phyloP scores from a whole-genome alignment of 2,113 vertebrate genomes.

The Sardina pilchardus region DNA sequence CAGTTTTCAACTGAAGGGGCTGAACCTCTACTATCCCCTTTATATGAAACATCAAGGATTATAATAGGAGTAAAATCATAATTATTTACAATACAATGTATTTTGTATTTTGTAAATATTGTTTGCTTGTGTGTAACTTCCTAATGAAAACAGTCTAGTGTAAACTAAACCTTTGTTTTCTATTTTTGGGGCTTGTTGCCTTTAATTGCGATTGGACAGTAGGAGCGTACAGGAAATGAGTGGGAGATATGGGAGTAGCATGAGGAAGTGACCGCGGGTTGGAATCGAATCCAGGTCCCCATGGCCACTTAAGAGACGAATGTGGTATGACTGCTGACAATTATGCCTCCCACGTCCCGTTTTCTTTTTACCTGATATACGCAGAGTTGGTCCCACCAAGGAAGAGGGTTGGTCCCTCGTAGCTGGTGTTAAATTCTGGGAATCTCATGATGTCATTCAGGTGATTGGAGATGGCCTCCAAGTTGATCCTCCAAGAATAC shows the following conservation, averaged over 20 bases:
- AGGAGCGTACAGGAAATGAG: too few species aligned
- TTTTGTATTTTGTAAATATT: not conserved
- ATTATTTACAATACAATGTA: not conserved
- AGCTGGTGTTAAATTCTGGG: conserved; percentile 73
- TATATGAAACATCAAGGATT: not conserved
- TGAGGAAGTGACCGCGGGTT: too few species aligned
- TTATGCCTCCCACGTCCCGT: too few species aligned
- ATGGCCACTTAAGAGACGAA: too few species aligned
- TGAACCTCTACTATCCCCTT: not conserved
- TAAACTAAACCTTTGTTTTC: not conserved
- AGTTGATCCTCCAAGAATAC: conserved; percentile 85
- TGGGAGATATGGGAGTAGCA: too few species aligned
- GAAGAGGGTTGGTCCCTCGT: conserved; percentile 84
- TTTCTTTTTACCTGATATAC: conserved; percentile 80
- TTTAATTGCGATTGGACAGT: too few species aligned
- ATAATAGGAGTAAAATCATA: not conserved
- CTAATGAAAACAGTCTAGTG: not conserved
- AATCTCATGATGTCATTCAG: conserved; percentile 81
- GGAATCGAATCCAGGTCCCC: too few species aligned
- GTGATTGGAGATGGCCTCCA: conserved; percentile 83
- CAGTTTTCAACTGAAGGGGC: not conserved
- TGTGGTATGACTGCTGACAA: not conserved
- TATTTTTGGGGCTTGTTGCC: not conserved
- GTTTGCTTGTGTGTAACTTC: not conserved
- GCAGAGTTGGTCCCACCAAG: conserved; percentile 85